These are phyloP conservation scores for Anas capensis DNA, from an alignment of 2,797 vertebrate genomes.

Conservation along the genomic window DNA sequence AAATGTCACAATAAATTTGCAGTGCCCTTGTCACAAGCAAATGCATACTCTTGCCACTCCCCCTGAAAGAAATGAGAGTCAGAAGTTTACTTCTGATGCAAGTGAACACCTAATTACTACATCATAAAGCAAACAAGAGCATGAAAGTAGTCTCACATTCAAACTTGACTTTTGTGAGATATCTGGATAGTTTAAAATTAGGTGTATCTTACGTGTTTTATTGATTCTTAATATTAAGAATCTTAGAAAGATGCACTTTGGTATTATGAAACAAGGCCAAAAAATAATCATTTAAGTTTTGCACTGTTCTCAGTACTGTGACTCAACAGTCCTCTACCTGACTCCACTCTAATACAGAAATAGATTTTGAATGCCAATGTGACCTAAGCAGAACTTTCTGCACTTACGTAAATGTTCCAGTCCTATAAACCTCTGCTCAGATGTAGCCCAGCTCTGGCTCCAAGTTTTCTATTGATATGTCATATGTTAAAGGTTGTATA, in stretches of 20 bases:
- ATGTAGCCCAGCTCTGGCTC: neutral
- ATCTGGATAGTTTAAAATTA: neutral
- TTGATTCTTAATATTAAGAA: neutral
- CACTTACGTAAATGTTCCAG: neutral
- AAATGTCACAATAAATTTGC: neutral
- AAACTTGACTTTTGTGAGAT: neutral
- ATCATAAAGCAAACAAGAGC: slow-evolving; percentile 42
- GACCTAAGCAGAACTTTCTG: neutral
- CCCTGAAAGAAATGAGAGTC: neutral
- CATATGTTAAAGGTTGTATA: neutral
- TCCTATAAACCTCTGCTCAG: neutral
- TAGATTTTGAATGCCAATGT: neutral
- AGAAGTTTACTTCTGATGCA: neutral
- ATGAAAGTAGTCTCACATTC: slow-evolving; percentile 16
- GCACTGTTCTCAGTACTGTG: neutral
- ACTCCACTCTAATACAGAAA: neutral
- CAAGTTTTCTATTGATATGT: neutral
- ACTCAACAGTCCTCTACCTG: neutral
- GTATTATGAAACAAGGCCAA: neutral
- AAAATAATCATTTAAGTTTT: neutral
- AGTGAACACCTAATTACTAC: neutral
- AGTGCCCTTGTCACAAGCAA: neutral
- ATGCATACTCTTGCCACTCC: neutral
- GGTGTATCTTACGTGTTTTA: too few relatives aligned
- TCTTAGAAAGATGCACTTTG: slow-evolving; percentile 4